Evolutionary conservation across 2,113 vertebrate species (phyloP).

Genomic region (Catharus fuscescens): DNA sequence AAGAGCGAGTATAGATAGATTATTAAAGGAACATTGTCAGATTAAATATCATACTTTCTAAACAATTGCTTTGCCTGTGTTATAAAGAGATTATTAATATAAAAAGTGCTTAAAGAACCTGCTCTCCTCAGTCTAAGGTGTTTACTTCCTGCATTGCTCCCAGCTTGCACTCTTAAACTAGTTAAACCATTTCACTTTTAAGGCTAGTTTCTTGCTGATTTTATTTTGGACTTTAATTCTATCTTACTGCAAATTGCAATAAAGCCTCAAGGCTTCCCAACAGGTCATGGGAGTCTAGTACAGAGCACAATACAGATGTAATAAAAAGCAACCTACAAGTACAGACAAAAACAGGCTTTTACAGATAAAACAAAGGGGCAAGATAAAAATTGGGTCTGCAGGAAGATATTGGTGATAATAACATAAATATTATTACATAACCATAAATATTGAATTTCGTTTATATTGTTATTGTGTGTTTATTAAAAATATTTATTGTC

Average conservation of each 20-base stretch:
- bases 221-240: slow-evolving; percentile 41
- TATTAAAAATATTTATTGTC: background rate
- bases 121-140: background rate
- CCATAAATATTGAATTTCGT: background rate
- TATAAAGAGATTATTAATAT: slow-evolving; percentile 29
- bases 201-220: slow-evolving; percentile 3
- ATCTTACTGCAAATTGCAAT: background rate
- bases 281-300: background rate
- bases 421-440: background rate
- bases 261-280: background rate
- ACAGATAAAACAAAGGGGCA: background rate
- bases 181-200: background rate
- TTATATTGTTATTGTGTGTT: background rate
- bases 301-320: background rate
- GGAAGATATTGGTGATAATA: background rate
- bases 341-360: background rate
- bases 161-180: slow-evolving; percentile 8
- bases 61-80: background rate
- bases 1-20: background rate
- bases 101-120: slow-evolving; percentile 1
- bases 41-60: background rate
- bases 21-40: background rate
- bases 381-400: background rate
- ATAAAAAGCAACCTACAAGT: background rate
- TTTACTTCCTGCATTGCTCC: slow-evolving; percentile 28